Evolutionary conservation across 2,888 invertebrate genomes (phyloP).

Genomic region (Ochlodes sylvanus): DNA sequence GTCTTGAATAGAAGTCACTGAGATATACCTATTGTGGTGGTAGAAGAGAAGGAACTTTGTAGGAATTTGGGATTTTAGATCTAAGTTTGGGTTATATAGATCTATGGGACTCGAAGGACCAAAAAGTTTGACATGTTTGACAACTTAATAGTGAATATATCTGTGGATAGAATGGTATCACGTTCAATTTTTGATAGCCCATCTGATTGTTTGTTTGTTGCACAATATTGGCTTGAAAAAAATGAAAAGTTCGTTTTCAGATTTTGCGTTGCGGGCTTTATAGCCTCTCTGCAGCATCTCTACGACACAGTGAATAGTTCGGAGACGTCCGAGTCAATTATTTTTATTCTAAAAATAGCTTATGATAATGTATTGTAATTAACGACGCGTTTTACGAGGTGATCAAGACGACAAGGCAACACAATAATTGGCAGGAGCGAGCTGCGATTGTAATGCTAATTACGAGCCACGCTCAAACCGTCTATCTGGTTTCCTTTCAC

Average conservation of each 20-base stretch:
- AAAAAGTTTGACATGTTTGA: not conserved
- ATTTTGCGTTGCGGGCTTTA: too few relatives aligned
- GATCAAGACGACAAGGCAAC: conserved; percentile 9
- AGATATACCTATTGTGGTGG: not conserved
- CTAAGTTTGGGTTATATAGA: not conserved
- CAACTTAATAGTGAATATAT: too few relatives aligned
- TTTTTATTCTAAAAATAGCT: conserved; percentile 1
- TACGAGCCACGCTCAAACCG: conserved; percentile 11
- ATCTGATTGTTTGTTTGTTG: too few relatives aligned
- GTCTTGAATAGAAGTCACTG: not conserved
- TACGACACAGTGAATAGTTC: not conserved
- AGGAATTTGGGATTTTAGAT: not conserved
- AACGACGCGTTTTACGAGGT: conserved; percentile 5
- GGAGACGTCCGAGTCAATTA: not conserved
- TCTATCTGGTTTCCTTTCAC: conserved; percentile 42
- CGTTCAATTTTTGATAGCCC: too few relatives aligned
- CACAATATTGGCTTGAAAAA: too few relatives aligned
- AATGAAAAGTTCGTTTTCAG: too few relatives aligned
- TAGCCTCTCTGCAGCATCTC: not conserved
- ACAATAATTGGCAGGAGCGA: conserved; percentile 27
- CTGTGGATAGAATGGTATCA: too few relatives aligned
- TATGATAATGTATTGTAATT: conserved; percentile 11
- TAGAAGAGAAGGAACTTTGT: not conserved
- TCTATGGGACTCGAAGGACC: not conserved
- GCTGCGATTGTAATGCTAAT: conserved; percentile 34